phyloP scores from a whole-genome alignment of 2,797 vertebrate genomes.

The Caiman crocodilus region DNA sequence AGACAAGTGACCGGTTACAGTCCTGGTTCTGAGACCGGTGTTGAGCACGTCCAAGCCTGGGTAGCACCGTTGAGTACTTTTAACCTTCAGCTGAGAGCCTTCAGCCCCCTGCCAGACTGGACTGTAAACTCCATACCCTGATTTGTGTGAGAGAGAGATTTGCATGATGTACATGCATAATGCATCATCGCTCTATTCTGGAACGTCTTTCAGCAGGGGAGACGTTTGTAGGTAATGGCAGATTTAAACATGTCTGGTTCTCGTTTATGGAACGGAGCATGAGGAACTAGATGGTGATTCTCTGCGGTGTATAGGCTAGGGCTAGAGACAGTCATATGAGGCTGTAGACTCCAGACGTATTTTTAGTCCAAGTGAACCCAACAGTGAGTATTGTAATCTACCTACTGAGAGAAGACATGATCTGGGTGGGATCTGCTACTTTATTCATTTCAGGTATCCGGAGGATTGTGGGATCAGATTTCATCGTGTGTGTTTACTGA shows the following conservation, averaged over 20 bases:
- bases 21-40: neutral
- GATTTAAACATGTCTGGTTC: neutral
- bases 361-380: neutral
- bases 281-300: neutral
- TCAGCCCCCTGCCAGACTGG: neutral
- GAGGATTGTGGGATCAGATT: neutral
- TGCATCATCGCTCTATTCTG: neutral
- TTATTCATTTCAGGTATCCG: constrained; percentile 18
- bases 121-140: neutral
- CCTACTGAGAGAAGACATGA: neutral
- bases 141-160: neutral
- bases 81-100: neutral
- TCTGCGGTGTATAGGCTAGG: neutral
- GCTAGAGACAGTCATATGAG: neutral
- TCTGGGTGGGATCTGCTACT: neutral
- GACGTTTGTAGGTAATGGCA: neutral
- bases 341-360: neutral
- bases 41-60: neutral
- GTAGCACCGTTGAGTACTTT: neutral
- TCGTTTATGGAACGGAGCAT: neutral
- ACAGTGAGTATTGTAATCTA: neutral
- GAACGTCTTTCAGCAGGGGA: neutral
- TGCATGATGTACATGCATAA: neutral
- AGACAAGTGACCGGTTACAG: neutral
- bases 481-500: neutral